Evolutionary conservation across 2,113 vertebrate genomes (phyloP), one percentile per base, ranked within the genome.

Genomic region (Dendrocopos noguchii): DNA sequence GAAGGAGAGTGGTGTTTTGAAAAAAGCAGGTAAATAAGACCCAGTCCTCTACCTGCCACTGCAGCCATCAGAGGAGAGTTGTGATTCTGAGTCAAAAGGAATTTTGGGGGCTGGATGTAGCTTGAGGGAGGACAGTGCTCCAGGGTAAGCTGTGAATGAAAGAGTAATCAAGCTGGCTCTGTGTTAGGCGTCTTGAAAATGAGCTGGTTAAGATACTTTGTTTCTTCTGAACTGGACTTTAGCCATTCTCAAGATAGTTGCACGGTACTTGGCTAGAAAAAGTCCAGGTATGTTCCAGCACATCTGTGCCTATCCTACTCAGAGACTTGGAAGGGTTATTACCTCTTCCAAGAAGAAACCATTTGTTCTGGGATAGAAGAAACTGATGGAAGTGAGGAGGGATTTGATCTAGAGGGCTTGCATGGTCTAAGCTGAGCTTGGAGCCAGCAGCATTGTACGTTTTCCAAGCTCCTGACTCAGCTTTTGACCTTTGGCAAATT

Each of bases 401-500:
- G 44, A 27, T 70, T 90, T 93, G 70, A 95, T 64, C 88, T 80
- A 56, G 46, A 82, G 85, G 91, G 72, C 34, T 90, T 84, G 42
- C 66, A 80, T 82, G 64, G 88, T 90, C 76, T 88, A 68, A 85
- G 16, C 28, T 77, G 67, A 81, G 53, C 76, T 79, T 77, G 44
- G 18, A 94, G 73, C 55, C 87, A 92, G 68, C 16, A 80, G 56
- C 31, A 66, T 20, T 91, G 76, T 81, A 83, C 70, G 24, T 88
- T 96, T 91, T 95, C 70, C 83, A 92, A 89, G 52, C 79, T 88
- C 88, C 90, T 95, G 92, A 95, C 81, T 95, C 82, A 95, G 90
- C 84, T 90, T 91, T 83, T 95, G 95, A 96, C 92, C 91, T 93
- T 93, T 94, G 80, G 90, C 84, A 87, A 95, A 63, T 90, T 79